Evolutionary conservation across 2,113 vertebrate species (phyloP).

Genomic region (Leptobrachium ailaonicum): DNA sequence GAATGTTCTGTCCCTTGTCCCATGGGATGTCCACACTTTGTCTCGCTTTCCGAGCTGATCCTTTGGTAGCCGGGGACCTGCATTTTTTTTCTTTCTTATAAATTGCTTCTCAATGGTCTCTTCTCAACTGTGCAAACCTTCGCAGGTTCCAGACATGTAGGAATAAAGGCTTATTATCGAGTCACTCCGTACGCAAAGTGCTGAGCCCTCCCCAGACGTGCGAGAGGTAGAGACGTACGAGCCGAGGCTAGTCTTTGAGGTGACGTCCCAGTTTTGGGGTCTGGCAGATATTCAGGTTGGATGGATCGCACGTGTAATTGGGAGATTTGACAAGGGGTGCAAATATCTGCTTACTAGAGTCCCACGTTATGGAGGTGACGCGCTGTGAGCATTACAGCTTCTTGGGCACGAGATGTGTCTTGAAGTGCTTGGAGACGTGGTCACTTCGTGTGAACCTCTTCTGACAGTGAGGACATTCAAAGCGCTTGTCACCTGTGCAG

Average conservation of each 20-base stretch:
- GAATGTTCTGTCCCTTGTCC: conserved; percentile 29
- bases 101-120: background rate
- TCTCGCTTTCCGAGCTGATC: conserved; percentile 3
- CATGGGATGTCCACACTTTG: background rate
- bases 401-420: conserved; percentile 97
- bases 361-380: background rate
- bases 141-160: background rate
- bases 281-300: background rate
- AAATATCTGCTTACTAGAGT: background rate
- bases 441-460: conserved; percentile 98
- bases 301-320: background rate
- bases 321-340: background rate
- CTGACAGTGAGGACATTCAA: conserved; percentile 95
- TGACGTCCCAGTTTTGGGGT: background rate
- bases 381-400: conserved; percentile 79
- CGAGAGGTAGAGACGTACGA: background rate
- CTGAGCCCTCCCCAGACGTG: background rate
- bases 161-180: background rate
- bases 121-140: background rate
- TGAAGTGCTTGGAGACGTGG: conserved; percentile 98
- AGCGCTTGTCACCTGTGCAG: conserved; percentile 89
- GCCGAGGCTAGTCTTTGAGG: too few species aligned
- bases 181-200: background rate
- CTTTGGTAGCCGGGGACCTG: background rate
- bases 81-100: background rate